These are phyloP conservation scores for Pelagia noctiluca DNA, from an alignment of 30 jellyfish, hydroid and myxozoan species.

Conservation along the genomic window DNA sequence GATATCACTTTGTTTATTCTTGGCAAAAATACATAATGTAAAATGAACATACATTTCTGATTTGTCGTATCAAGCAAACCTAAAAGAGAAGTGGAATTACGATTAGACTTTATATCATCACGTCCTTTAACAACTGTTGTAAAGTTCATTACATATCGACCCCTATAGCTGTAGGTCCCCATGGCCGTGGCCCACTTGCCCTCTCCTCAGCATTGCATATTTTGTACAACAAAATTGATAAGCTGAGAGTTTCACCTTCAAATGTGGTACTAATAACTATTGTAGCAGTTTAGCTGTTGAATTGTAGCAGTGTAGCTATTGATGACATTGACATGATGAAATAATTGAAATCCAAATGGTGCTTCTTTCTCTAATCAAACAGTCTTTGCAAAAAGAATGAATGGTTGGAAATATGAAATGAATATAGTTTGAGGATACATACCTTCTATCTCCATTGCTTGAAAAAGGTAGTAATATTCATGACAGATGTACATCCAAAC, in stretches of 20 bases:
- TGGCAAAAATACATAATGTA: slow-evolving; percentile 16
- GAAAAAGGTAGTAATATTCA: slow-evolving; percentile 1
- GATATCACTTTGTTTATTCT: slow-evolving; percentile 12
- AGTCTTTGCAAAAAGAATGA: not conserved
- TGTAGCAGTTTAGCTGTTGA: not conserved
- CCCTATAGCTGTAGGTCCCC: no score
- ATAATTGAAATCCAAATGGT: not conserved
- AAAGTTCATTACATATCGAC: no score
- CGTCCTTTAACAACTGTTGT: no score
- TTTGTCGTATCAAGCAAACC: slow-evolving; percentile 1
- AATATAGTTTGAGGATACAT: not conserved
- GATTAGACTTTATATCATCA: not conserved
- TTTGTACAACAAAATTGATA: not conserved
- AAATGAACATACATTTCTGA: slow-evolving; percentile 2
- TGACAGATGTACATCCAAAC: slow-evolving; percentile 22
- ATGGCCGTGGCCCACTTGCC: no score
- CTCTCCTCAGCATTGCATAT: not conserved
- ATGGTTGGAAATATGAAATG: not conserved
- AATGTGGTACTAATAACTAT: not conserved
- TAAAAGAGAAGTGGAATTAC: not conserved
- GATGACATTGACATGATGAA: not conserved
- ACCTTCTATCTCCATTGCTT: slow-evolving; percentile 20
- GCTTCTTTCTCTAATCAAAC: not conserved
- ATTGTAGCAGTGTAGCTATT: no score
- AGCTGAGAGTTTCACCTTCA: not conserved